Conservation (phyloP, 2,113 vertebrate species). For the Noctilio leporinus region DNA sequence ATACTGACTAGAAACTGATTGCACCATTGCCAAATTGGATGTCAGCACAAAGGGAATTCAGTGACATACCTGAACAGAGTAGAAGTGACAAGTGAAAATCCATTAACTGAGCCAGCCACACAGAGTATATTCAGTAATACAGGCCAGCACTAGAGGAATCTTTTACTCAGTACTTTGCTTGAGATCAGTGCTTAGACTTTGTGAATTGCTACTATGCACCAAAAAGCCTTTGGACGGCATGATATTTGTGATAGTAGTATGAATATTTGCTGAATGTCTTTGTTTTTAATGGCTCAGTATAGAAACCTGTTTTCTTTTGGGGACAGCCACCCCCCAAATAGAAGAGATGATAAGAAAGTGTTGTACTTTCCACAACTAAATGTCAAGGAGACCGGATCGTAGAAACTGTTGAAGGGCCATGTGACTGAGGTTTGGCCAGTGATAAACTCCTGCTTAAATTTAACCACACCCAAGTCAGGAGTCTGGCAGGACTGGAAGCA, state of each 20-base stretch:
- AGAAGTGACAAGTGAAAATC: conserved; percentile 17
- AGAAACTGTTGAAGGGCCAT: background rate
- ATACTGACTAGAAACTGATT: background rate
- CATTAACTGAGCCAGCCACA: background rate
- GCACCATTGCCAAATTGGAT: background rate
- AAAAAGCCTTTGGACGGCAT: background rate
- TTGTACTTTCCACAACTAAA: background rate
- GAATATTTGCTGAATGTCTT: background rate
- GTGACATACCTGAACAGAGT: background rate
- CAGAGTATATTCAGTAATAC: background rate
- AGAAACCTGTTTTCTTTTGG: background rate
- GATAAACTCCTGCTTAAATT: background rate
- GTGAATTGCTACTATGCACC: background rate
- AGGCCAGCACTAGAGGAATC: background rate
- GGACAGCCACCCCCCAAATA: background rate
- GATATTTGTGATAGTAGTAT: background rate
- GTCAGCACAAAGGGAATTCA: conserved; percentile 31
- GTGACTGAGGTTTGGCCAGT: background rate
- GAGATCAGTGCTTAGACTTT: background rate
- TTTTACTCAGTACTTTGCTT: background rate
- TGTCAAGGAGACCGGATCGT: background rate
- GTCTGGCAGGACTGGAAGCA: background rate
- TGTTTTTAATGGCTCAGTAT: background rate
- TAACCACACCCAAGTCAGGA: background rate
- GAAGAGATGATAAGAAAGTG: background rate